Evolutionary conservation across 1,140 invertebrate genomes (phyloP).

Genomic region (Drosophila busckii): DNA sequence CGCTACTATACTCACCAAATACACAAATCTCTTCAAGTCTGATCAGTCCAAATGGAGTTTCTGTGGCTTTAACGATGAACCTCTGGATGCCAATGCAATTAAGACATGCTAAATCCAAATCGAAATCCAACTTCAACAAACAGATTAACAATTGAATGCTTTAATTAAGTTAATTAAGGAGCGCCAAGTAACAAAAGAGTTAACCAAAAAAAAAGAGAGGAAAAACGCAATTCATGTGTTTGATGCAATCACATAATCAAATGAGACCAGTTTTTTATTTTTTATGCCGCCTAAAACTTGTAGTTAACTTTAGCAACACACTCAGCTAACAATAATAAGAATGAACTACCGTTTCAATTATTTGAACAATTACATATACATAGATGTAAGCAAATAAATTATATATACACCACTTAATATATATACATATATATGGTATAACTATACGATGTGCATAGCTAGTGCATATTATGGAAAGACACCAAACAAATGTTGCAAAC

Average conservation of each 20-base stretch:
- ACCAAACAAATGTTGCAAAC: conserved; percentile 41
- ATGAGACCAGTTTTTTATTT: conserved; percentile 62
- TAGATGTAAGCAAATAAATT: conserved; percentile 49
- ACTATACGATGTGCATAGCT: conserved; percentile 7
- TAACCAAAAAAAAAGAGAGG: conserved; percentile 35
- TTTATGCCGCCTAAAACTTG: conserved; percentile 41
- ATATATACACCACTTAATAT: conserved; percentile 33
- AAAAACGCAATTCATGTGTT: conserved; percentile 46
- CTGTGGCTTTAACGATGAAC: conserved; percentile 81
- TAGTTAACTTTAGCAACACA: conserved; percentile 36
- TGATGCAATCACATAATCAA: conserved; percentile 53
- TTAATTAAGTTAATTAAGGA: conserved; percentile 60
- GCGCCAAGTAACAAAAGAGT: conserved; percentile 33
- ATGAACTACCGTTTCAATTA: conserved; percentile 70
- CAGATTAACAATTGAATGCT: conserved; percentile 62
- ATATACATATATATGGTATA: conserved; percentile 40
- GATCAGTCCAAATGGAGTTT: conserved; percentile 83
- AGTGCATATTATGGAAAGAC: conserved; percentile 36
- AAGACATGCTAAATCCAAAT: conserved; percentile 6
- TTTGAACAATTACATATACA: conserved; percentile 49
- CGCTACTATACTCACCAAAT: conserved; percentile 86
- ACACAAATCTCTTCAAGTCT: conserved; percentile 86
- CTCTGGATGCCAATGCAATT: conserved; percentile 22
- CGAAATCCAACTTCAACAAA: conserved; percentile 24
- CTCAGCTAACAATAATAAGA: conserved; percentile 23